Evolutionary conservation across 1,140 invertebrate genomes (phyloP).

Genomic region (Calliphora vicina): DNA sequence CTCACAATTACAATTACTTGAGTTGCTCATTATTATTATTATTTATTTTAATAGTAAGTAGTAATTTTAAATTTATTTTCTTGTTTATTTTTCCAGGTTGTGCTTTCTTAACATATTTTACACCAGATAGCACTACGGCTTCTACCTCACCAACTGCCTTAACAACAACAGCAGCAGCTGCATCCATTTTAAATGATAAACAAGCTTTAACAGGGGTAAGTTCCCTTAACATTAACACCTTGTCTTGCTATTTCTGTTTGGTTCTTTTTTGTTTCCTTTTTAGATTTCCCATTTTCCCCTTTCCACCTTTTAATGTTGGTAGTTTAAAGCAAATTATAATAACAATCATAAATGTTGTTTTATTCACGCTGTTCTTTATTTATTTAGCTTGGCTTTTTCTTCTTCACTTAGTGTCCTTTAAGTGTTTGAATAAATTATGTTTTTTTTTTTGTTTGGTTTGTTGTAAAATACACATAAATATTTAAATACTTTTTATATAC

Average conservation of each 20-base stretch:
- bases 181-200: constrained; percentile 94
- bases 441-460: not conserved
- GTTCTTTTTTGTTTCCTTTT: constrained; percentile 7
- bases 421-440: not conserved
- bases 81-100: constrained; percentile 78
- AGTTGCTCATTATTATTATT: not conserved
- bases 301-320: not conserved
- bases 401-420: not conserved
- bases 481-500: not conserved
- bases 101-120: constrained; percentile 97
- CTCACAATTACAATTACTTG: too few species aligned
- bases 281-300: not conserved
- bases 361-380: not conserved
- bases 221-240: constrained; percentile 55
- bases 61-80: constrained; percentile 12
- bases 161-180: constrained; percentile 64
- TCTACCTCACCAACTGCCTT: constrained; percentile 56
- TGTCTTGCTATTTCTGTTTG: constrained; percentile 35
- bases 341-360: not conserved
- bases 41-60: not conserved
- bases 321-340: not conserved
- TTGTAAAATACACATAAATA: not conserved
- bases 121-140: constrained; percentile 89
- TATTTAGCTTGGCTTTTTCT: not conserved
- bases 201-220: constrained; percentile 97